Percentiles rank a stretch among this genome's conserved stretches.
phyloP scores from a whole-genome alignment of 2,113 vertebrate genomes.

The Clinocottus analis region DNA sequence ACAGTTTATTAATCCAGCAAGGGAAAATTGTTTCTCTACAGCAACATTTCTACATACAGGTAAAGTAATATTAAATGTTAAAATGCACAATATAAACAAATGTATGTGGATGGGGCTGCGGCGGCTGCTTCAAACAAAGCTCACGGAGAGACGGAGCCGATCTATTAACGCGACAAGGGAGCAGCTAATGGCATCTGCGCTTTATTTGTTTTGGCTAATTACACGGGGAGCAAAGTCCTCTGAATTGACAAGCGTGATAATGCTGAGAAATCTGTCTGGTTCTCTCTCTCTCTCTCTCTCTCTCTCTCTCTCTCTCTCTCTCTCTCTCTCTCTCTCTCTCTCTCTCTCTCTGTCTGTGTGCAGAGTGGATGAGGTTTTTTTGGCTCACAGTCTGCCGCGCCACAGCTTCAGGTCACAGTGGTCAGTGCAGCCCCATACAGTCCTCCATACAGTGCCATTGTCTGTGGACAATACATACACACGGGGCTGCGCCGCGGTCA shows the following conservation, averaged over 20 bases:
- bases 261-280: conserved; percentile 44
- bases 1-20: not conserved
- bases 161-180: conserved; percentile 76
- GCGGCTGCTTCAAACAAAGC: conserved; percentile 43
- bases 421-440: conserved; percentile 43
- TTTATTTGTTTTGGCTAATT: conserved; percentile 74
- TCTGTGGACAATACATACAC: conserved; percentile 47
- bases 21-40: conserved; percentile 33
- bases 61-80: too few relatives aligned
- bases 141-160: conserved; percentile 40
- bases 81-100: too few relatives aligned
- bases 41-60: too few relatives aligned
- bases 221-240: conserved; percentile 60
- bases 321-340: too few relatives aligned
- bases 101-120: conserved; percentile 7
- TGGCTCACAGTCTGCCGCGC: conserved; percentile 15
- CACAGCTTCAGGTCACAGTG: conserved; percentile 69
- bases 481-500: conserved; percentile 13
- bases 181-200: conserved; percentile 66
- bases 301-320: too few relatives aligned
- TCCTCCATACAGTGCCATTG: conserved; percentile 42
- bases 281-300: not conserved
- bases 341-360: conserved; percentile 2
- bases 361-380: not conserved
- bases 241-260: conserved; percentile 42